Percentiles rank a stretch among this genome's conserved stretches.
Conservation (phyloP, 2,797 vertebrate genomes). For the Diplodus puntazzo region DNA sequence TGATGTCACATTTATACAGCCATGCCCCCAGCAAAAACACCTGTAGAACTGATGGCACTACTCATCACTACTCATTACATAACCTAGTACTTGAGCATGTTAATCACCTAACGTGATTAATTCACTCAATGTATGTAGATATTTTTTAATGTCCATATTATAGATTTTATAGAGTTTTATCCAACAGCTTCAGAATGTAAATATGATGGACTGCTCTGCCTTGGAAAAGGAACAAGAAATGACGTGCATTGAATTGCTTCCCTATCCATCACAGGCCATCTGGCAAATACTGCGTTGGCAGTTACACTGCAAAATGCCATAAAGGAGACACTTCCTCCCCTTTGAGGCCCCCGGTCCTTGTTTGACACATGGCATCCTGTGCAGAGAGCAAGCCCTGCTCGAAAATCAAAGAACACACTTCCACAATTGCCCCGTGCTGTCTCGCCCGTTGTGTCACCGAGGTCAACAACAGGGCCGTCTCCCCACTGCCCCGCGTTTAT, state of each 20-base stretch:
- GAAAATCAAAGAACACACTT: constrained; percentile 67
- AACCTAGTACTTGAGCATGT: neutral
- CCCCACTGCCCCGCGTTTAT: constrained; percentile 58
- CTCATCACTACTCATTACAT: neutral
- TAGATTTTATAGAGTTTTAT: constrained; percentile 22
- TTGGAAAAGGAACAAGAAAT: constrained; percentile 48
- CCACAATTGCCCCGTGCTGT: constrained; percentile 43
- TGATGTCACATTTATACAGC: too few species aligned
- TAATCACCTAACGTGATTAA: neutral
- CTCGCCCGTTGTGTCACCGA: constrained; percentile 56
- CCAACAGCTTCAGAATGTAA: constrained; percentile 22
- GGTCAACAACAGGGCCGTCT: constrained; percentile 64
- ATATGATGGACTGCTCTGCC: constrained; percentile 10
- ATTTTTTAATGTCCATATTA: neutral
- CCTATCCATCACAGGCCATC: constrained; percentile 60
- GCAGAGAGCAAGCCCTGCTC: constrained; percentile 37
- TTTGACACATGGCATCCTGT: constrained; percentile 73
- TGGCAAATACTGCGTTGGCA: constrained; percentile 59
- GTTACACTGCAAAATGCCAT: constrained; percentile 62
- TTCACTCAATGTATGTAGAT: neutral
- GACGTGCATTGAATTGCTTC: constrained; percentile 42
- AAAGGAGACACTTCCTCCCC: constrained; percentile 72
- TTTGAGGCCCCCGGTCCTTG: constrained; percentile 56
- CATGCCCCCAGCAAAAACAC: too few species aligned
- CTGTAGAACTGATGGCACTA: too few species aligned